phyloP scores from a whole-genome alignment of 1,140 invertebrate genomes.

The Penaeus chinensis region DNA sequence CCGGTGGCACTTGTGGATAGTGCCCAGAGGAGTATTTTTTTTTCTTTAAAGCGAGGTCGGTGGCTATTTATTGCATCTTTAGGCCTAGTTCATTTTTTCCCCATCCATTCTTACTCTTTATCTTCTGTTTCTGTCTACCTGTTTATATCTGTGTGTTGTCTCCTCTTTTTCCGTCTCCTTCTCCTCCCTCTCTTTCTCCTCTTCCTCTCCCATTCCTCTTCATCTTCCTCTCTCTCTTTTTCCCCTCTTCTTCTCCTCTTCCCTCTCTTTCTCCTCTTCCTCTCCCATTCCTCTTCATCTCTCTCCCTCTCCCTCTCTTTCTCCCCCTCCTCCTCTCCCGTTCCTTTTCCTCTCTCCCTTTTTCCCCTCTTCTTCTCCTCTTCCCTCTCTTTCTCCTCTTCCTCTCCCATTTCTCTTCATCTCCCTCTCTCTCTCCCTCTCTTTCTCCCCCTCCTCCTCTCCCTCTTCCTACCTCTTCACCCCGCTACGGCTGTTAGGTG shows the following conservation, averaged over 20 bases:
- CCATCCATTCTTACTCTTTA: background rate
- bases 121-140: background rate
- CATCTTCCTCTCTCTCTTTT: background rate
- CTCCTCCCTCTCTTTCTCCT: background rate
- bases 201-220: background rate
- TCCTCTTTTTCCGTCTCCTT: background rate
- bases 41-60: too few relatives aligned
- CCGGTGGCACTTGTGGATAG: too few relatives aligned
- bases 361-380: background rate
- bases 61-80: too few relatives aligned
- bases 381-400: background rate
- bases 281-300: background rate
- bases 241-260: background rate
- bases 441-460: background rate
- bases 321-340: too few relatives aligned
- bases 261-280: background rate
- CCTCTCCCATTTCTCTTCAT: background rate
- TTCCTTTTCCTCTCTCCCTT: background rate
- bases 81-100: background rate
- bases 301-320: background rate
- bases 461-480: background rate
- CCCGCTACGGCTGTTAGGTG: too few relatives aligned
- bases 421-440: constrained; percentile 11
- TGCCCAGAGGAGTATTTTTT: too few relatives aligned
- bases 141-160: background rate